A percentile compares a stretch with the other conserved stretches of the same genome.
Conservation (phyloP, 2,113 vertebrate species). For the Chionis minor region DNA sequence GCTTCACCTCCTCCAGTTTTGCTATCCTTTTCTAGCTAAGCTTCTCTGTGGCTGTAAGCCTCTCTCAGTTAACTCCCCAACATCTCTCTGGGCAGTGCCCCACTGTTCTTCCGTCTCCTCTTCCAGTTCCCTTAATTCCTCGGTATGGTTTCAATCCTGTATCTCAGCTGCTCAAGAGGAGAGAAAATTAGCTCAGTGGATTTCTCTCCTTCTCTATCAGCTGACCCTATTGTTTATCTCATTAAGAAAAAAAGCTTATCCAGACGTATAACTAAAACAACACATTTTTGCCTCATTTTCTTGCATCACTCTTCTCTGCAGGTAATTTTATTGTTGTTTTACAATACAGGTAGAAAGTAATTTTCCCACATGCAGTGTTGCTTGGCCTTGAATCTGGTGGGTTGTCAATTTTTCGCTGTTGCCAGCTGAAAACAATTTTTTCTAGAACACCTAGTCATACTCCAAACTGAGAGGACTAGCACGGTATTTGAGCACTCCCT, state of each 20-base stretch:
- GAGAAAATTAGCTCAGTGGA: neutral
- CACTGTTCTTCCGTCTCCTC: neutral
- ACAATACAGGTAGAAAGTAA: neutral
- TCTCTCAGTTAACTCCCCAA: neutral
- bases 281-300: neutral
- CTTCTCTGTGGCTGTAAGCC: neutral
- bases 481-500: neutral
- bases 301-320: neutral
- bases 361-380: neutral
- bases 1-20: conserved; percentile 34
- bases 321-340: neutral
- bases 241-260: neutral
- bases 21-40: neutral
- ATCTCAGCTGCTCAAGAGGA: neutral
- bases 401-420: neutral
- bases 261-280: neutral
- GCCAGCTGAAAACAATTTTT: neutral
- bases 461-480: neutral
- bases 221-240: neutral
- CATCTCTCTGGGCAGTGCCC: neutral
- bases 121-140: neutral
- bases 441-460: neutral
- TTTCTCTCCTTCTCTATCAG: neutral
- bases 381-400: neutral
- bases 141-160: neutral